Evolutionary conservation across 2,113 vertebrate species (phyloP), one percentile per base, ranked within the genome.

Genomic region (Arothron firmamentum): DNA sequence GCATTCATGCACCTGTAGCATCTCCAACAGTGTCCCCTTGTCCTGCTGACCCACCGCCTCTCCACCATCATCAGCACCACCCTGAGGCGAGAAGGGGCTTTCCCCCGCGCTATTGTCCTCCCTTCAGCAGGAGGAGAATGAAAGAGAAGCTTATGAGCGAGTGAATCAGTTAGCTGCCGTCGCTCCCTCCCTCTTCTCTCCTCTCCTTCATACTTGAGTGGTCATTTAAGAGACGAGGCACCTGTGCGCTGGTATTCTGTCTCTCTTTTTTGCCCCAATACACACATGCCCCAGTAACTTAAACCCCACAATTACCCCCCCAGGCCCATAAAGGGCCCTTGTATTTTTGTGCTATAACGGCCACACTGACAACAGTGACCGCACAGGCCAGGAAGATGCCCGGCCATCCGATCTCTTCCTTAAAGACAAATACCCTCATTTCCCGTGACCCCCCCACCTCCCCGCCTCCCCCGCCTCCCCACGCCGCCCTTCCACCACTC

Each of bases 391-490:
- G 70, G 73, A 74, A 78, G 79, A 87, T 81, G 75, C 62, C 77
- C 4, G 54, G 82, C 78, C 74, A 87, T 63, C 67, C 25, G 82
- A 89, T 89, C 79, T 80, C 80, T 75, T 77, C 73, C 76, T 86
- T 86, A 66, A 86, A 88, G 77, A 85, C 79, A 81, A 86, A 85
- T 77, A 71, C 75, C 65, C 72, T 84, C 79, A 86, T 78, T 87
- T 79, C 83, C 78, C 63, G 59, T 73, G 69, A 60, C 63, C 65
- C 63, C 77, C 66, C 16, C 18, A 2, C 21, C 34, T n/a, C n/a
- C n/a, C n/a, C n/a, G n/a, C n/a, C 48, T 14, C 48, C 57, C 3
- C 23, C 59, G 49, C 19, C 42, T 17, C 57, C 48, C 23, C 38
- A 28, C 43, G 12, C 43, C 3, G 19, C 42, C 59, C 47, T 66